A percentile compares a stretch with the other conserved stretches of the same genome.
phyloP scores from a whole-genome alignment of 2,888 invertebrate genomes.

The Nemoura dubitans region DNA sequence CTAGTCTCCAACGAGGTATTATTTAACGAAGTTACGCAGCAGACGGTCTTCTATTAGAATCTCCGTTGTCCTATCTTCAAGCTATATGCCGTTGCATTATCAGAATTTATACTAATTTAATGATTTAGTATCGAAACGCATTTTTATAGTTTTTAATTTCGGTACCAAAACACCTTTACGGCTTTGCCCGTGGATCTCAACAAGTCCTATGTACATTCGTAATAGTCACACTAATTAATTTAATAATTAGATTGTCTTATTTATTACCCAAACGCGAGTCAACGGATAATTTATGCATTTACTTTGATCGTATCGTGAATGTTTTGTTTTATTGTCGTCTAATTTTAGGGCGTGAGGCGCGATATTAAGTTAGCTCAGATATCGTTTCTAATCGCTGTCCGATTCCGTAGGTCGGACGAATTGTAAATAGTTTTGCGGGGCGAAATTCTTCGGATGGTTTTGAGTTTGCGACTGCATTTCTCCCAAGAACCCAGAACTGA shows the following conservation, averaged over 20 bases:
- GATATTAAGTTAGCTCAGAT: background rate
- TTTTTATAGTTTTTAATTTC: constrained; percentile 34
- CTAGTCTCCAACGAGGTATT: background rate
- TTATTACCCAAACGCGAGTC: background rate
- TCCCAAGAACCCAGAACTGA: constrained; percentile 25
- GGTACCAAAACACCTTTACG: background rate
- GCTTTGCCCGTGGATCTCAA: constrained; percentile 16
- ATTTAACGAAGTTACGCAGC: background rate
- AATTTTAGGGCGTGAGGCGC: background rate
- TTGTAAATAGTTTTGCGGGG: background rate
- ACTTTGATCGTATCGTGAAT: background rate
- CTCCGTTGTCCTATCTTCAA: background rate
- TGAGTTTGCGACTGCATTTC: constrained; percentile 10
- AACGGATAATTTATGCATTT: constrained; percentile 15
- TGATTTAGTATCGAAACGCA: constrained; percentile 14
- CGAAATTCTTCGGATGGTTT: background rate
- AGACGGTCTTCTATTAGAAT: background rate
- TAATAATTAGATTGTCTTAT: background rate
- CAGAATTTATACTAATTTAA: constrained; percentile 17
- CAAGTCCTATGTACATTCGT: constrained; percentile 21
- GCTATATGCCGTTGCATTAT: background rate
- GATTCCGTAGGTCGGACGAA: background rate
- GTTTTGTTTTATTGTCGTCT: background rate
- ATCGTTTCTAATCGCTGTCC: background rate
- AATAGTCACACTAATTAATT: background rate